Evolutionary conservation across 2,113 vertebrate species (phyloP), one percentile per base, ranked within the genome.

Genomic region (Zosterops hypoxanthus): DNA sequence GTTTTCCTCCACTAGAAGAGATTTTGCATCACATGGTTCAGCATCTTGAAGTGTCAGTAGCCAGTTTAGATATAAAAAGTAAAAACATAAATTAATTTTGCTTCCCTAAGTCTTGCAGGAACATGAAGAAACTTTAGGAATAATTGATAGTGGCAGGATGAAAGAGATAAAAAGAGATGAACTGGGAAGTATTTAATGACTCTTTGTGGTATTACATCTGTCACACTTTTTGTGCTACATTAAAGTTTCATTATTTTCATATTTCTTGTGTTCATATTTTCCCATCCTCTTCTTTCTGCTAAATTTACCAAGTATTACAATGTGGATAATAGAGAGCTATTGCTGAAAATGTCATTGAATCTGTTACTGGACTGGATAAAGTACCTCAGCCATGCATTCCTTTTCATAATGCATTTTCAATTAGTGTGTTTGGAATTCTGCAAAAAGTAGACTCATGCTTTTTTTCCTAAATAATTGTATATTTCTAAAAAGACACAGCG

Each of bases 241-340:
- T 98, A 98, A 98, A 97, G 91, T 96, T 98, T 98, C 97, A 98
- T 98, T 98, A 98, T 98, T 98, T 98, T 97, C 93, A 90, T 97
- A 98, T 98, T 98, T 98, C 69, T 92, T 98, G 97, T 98, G 97
- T 98, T 98, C 97, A 95, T 97, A 97, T 97, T 98, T 98, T 97
- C 52, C 94, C 92, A 95, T 97, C 86, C 83, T 56, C 79, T 97
- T 97, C 91, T 98, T 98, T 98, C 97, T 98, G 97, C 97, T 98
- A 98, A 98, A 98, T 98, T 98, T 98, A 97, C 96, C 97, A 97
- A 97, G 97, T 97, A 98, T 98, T 97, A 98, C 91, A 97, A 97
- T 97, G 89, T 93, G 82, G 94, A 97, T 98, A 98, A 97, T 97
- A 97, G 91, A 97, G 92, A 97, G 84, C 94, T 97, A 82, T 96